Conservation (phyloP, 2,888 invertebrate species). For the Pherbina coryleti region DNA sequence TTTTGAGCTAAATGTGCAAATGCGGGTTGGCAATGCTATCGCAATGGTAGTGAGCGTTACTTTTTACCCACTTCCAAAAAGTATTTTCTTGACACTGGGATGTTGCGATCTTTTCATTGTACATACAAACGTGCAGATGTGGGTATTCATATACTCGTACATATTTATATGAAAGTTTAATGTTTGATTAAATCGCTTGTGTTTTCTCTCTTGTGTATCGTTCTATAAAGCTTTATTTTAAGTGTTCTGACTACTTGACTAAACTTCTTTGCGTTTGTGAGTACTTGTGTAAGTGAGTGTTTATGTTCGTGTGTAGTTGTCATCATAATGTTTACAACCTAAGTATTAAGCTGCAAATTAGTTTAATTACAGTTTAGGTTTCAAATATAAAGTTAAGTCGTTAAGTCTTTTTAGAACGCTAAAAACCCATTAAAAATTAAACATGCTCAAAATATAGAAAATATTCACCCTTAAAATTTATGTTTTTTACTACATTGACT, state of each 20-base stretch:
- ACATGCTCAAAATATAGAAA: no score
- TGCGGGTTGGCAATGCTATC: neutral
- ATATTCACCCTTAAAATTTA: no score
- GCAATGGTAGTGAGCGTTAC: neutral
- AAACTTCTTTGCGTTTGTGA: no score
- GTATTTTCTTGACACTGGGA: conserved; percentile 6
- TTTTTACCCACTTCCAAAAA: neutral
- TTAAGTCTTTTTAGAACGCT: neutral
- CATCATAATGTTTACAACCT: no score
- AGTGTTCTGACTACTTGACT: conserved; percentile 6
- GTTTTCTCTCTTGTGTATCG: conserved; percentile 12
- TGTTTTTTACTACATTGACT: no score
- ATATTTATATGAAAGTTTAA: conserved; percentile 49
- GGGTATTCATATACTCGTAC: conserved; percentile 46
- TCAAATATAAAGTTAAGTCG: neutral
- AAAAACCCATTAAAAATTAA: no score
- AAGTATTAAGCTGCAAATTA: no score
- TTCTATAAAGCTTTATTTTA: conserved; percentile 15
- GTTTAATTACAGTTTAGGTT: neutral
- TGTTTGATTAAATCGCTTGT: neutral
- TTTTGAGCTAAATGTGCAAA: neutral
- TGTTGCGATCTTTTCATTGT: no score
- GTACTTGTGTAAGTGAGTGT: no score
- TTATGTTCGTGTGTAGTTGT: no score
- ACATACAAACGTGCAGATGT: conserved; percentile 56